Evolutionary conservation across 2,888 invertebrate genomes (phyloP), one percentile per base, ranked within the genome.

Genomic region (Drymonia ruficornis): DNA sequence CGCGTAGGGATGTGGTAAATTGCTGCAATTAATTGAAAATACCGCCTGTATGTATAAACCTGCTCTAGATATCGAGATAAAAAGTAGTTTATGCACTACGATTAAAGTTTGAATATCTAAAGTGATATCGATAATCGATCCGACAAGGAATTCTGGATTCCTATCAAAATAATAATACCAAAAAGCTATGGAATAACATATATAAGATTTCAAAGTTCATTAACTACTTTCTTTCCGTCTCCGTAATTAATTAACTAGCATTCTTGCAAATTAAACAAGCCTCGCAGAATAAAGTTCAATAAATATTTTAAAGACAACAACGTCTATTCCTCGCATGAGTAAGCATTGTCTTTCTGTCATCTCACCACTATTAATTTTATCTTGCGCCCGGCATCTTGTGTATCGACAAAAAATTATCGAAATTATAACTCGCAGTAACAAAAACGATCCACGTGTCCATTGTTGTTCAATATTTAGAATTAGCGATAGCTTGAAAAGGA

Each of bases 361-460:
- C 52, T 58, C 63, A 63, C 59, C 54, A 67, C 66, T 61, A 67
- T 74, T 74, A 67, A 72, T 70, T 70, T 69, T 65, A 70, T 59
- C 65, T 63, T 51, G 42, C 29, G 50, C 55, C 47, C 57, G 56
- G 54, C 63, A 65, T 61, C 54, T 54, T 64, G 53, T 54, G 19
- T 13, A 16, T 47, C 12, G 45, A 50, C 53, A 67, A 67, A 66
- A 67, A 65, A 44, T 55, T 52, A 67, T 65, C 59, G 58, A 67
- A 63, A 56, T 54, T 15, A 64, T 42, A 55, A 49, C 64, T 53
- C 42, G 49, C 45, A 55, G 15, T 49, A 43, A 61, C 56, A 57
- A 54, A 65, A 67, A 61, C 50, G 16, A 53, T 53, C 56, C 53
- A 69, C 62, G 67, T 63, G 63, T 53, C 51, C 52, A 52, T 61